Base-by-base conservation (phyloP, 2,888 invertebrate genomes). In the Cryptus viduatorius region DNA sequence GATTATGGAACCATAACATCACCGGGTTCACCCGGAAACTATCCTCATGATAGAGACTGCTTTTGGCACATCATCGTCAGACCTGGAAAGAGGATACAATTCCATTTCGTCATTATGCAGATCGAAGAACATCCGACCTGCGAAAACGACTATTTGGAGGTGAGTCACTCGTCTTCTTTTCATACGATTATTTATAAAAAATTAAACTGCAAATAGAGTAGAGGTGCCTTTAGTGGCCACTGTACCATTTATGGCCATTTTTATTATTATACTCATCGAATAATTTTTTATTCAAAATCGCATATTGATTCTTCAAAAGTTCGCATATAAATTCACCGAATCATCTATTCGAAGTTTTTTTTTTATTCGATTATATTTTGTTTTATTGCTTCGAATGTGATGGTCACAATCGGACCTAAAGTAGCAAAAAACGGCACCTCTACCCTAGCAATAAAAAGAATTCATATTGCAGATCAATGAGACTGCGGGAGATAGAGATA, bases 21-120 rank as follows among this genome's bases (percentile, higher is more conserved):
- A 2, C 98, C 98, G 0, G 98, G 98, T 0, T 98, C 97, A 73
- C 98, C 98, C 0, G 97, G 97, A 12, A 95, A 95, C 85, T 99
- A 98, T 94, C 98, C 98, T 0, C 95, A 96, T 14, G 96, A 97
- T 92, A 95, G 96, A 37, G 97, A 98, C 90, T 99, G 99, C 91
- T 95, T 94, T 79, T 99, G 98, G 98, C 94, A 94, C 64, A 94
- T 98, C 67, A 90, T 89, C 5, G 97, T 97, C 0, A 94, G 94
- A 3, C 94, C 95, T 0, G 96, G 96, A 10, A 98, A 98, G 93
- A 95, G 97, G 89, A 96, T 98, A 69, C 96, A 96, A 90, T 95
- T 99, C 82, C 96, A 96, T 84, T 98, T 98, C 94, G 98, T 96
- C 87, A 95, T 95, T 31, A 92, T 99, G 76, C 95, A 96, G 92